These are phyloP conservation scores for Hypotaenidia okinawae DNA, from an alignment of 2,797 vertebrate genomes.

Conservation along the genomic window DNA sequence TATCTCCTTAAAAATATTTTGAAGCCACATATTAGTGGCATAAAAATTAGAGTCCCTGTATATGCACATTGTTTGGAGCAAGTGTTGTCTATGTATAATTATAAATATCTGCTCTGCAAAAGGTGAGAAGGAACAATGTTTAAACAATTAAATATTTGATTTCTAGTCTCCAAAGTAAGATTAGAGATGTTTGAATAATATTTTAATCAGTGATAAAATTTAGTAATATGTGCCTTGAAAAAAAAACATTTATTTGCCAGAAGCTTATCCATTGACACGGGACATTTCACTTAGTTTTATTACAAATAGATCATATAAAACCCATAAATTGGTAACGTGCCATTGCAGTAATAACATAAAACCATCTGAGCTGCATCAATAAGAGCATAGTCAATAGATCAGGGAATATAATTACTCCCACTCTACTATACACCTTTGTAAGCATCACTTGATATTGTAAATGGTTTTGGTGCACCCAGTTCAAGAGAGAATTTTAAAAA, in stretches of 20 bases:
- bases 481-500: background rate
- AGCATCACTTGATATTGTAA: background rate
- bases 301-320: background rate
- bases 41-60: background rate
- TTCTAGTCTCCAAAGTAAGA: background rate
- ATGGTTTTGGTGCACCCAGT: background rate
- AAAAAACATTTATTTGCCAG: background rate
- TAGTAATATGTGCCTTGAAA: background rate
- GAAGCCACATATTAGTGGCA: background rate
- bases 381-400: background rate
- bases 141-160: background rate
- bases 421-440: background rate
- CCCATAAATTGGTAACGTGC: background rate
- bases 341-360: background rate
- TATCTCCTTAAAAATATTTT: background rate
- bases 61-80: background rate
- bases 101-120: background rate
- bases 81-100: background rate
- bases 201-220: background rate
- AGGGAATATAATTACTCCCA: background rate
- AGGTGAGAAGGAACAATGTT: background rate
- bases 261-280: background rate
- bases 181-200: slow-evolving; percentile 2
- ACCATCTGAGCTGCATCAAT: background rate
- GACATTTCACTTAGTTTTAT: background rate